phyloP scores from a whole-genome alignment of 2,797 vertebrate genomes.

The Enteromius unitaeniatus region DNA sequence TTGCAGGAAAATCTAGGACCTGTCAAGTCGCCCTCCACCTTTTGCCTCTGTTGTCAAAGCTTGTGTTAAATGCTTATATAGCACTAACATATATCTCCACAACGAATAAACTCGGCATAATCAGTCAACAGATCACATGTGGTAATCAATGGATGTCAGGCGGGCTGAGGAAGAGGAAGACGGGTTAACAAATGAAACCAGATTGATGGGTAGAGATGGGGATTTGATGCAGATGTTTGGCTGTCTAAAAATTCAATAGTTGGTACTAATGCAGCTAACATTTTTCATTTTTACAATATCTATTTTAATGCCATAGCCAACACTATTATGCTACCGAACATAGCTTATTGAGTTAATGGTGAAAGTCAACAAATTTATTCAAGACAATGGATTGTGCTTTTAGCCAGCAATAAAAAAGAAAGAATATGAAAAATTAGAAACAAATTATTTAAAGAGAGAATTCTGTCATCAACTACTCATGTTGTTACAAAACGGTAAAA shows the following conservation, averaged over 20 bases:
- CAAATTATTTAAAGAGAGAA: background rate
- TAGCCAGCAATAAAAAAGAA: background rate
- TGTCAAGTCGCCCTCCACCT: slow-evolving; percentile 58
- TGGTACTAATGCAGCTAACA: too few species aligned
- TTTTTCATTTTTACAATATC: background rate
- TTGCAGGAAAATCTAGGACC: slow-evolving; percentile 56
- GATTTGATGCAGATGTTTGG: background rate
- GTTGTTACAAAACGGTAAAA: background rate
- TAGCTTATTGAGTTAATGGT: background rate
- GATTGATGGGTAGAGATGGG: slow-evolving; percentile 30
- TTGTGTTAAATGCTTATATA: slow-evolving; percentile 32
- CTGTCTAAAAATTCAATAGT: background rate
- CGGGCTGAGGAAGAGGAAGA: background rate
- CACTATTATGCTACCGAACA: background rate
- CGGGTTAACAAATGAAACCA: slow-evolving; percentile 26
- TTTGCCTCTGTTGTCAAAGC: slow-evolving; percentile 62
- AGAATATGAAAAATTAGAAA: background rate
- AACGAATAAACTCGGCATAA: slow-evolving; percentile 59
- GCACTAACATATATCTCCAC: slow-evolving; percentile 24
- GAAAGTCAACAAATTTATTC: background rate
- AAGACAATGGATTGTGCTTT: background rate
- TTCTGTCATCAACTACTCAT: background rate
- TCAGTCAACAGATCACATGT: slow-evolving; percentile 63
- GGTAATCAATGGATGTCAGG: slow-evolving; percentile 56
- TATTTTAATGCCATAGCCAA: background rate